Percentiles rank a stretch among this genome's conserved stretches.
These are phyloP conservation scores for Agapornis canus DNA, from an alignment of 2,797 vertebrate genomes.

Conservation along the genomic window DNA sequence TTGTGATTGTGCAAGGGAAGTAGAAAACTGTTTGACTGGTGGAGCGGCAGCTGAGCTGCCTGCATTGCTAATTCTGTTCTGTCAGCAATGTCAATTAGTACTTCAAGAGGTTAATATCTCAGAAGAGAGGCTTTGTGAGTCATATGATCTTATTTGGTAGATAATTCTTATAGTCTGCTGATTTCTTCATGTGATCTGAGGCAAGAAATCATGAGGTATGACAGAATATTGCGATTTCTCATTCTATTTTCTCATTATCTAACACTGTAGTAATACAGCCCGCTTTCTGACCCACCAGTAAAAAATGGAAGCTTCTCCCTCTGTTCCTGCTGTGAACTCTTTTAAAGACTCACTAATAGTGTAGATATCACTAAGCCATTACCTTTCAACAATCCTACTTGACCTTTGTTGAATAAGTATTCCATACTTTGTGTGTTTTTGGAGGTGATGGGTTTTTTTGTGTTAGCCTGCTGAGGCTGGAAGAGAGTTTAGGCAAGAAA, in stretches of 20 bases:
- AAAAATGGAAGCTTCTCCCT: background rate
- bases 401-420: background rate
- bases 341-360: background rate
- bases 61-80: background rate
- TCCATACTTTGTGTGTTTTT: background rate
- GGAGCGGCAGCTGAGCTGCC: background rate
- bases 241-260: background rate
- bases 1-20: background rate
- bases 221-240: background rate
- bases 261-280: background rate
- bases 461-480: background rate
- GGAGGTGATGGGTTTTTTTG: background rate
- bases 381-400: background rate
- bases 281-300: background rate
- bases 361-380: background rate
- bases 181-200: constrained; percentile 62
- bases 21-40: background rate
- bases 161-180: constrained; percentile 72
- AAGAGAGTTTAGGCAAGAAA: background rate
- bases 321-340: background rate
- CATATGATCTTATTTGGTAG: constrained; percentile 69
- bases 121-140: constrained; percentile 51
- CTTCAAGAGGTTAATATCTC: constrained; percentile 54
- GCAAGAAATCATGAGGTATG: constrained; percentile 65
- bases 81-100: constrained; percentile 22